Conservation (phyloP, 1,140 invertebrate species). For the Leptinotarsa undecemlineata region DNA sequence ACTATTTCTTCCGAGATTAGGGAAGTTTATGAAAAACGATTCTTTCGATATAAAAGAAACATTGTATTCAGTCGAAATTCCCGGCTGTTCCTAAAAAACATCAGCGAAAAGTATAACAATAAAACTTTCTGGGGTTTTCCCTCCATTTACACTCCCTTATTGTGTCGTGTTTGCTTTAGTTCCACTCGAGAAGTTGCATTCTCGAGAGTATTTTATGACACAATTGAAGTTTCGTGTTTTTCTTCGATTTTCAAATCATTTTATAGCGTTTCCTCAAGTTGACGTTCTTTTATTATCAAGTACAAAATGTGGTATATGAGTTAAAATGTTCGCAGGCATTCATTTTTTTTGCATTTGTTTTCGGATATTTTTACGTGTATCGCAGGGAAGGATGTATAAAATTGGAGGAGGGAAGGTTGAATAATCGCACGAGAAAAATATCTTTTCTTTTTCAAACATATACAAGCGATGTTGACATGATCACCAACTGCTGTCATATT, state of each 20-base stretch:
- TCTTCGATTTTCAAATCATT: slow-evolving; percentile 11
- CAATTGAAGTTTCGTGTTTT: slow-evolving; percentile 15
- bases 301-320: slow-evolving; percentile 1
- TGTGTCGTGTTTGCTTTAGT: slow-evolving; percentile 18
- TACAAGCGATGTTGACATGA: too few species aligned
- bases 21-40: not conserved
- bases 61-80: not conserved
- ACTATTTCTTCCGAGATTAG: not conserved
- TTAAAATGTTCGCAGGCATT: not conserved
- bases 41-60: not conserved
- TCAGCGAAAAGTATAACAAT: slow-evolving; percentile 15
- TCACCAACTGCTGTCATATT: too few species aligned
- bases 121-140: slow-evolving; percentile 14
- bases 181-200: slow-evolving; percentile 12
- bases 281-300: not conserved
- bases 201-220: slow-evolving; percentile 12
- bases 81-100: slow-evolving; percentile 1
- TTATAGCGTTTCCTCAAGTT: not conserved
- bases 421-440: too few species aligned
- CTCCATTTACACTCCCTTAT: slow-evolving; percentile 23
- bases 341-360: not conserved
- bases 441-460: too few species aligned
- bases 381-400: too few species aligned
- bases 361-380: too few species aligned
- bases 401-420: too few species aligned